These are phyloP conservation scores for Colistium nudipinnis DNA, from an alignment of 2,113 vertebrate species.

Conservation along the genomic window DNA sequence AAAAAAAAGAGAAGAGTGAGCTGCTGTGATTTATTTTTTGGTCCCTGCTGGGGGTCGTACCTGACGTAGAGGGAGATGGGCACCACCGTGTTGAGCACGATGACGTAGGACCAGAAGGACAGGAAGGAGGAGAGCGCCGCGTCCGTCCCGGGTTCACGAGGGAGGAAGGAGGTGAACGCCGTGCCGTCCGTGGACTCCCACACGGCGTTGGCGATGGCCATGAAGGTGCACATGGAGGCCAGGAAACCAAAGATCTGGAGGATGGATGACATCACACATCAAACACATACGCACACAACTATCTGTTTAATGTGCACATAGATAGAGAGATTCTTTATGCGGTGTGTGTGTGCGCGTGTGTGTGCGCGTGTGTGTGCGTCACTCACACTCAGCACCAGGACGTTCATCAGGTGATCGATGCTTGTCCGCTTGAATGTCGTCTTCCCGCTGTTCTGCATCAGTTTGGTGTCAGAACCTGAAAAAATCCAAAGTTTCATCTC, in stretches of 20 bases:
- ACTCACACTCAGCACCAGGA: conserved; percentile 90
- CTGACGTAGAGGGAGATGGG: conserved; percentile 99
- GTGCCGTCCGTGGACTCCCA: conserved; percentile 88
- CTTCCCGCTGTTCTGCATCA: conserved; percentile 97
- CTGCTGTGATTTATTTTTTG: background rate
- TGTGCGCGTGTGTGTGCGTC: background rate
- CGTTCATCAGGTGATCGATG: conserved; percentile 91
- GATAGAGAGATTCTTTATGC: background rate
- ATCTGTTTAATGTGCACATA: no score
- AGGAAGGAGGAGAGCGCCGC: conserved; percentile 84
- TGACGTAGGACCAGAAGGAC: conserved; percentile 95
- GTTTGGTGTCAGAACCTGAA: conserved; percentile 91
- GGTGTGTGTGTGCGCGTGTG: background rate
- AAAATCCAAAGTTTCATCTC: background rate
- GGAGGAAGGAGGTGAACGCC: conserved; percentile 87
- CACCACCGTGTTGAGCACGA: conserved; percentile 95
- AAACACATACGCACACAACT: background rate
- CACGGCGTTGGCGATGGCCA: conserved; percentile 88
- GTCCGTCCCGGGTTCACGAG: conserved; percentile 78
- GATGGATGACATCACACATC: background rate
- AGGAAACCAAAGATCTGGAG: conserved; percentile 91
- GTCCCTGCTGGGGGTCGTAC: conserved; percentile 44
- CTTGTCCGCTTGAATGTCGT: conserved; percentile 89
- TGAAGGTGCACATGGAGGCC: conserved; percentile 85
- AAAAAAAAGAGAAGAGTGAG: rapidly evolving